Percentiles rank a stretch among this genome's conserved stretches.
Conservation (phyloP, 2,888 invertebrate species). For the Pecten maximus region DNA sequence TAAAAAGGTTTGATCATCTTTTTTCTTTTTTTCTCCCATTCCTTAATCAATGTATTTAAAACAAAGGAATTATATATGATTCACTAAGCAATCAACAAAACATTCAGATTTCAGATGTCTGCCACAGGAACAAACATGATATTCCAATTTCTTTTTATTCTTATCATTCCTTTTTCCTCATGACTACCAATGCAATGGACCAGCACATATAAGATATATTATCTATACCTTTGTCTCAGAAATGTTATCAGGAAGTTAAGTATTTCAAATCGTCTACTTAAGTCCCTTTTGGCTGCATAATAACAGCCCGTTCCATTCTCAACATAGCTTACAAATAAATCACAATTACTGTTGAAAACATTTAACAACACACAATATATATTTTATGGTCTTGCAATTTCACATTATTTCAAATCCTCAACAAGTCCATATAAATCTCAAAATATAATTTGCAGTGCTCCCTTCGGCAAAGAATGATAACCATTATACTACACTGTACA, state of each 20-base stretch:
- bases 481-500: not conserved
- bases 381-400: conserved; percentile 18
- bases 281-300: not conserved
- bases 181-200: not conserved
- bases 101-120: not conserved
- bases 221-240: not conserved
- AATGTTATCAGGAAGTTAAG: not conserved
- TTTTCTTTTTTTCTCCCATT: not conserved
- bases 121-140: not conserved
- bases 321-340: not conserved
- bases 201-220: not conserved
- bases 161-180: not conserved
- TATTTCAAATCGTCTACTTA: not conserved
- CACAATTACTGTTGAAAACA: not conserved
- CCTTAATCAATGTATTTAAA: not conserved
- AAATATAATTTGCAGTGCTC: conserved; percentile 11
- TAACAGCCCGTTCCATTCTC: not conserved
- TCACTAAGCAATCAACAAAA: not conserved
- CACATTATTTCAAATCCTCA: not conserved
- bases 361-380: not conserved
- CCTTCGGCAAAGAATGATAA: not conserved
- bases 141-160: conserved; percentile 16
- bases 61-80: not conserved
- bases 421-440: conserved; percentile 2
- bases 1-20: not conserved